phyloP scores from a whole-genome alignment of 2,113 vertebrate species.

The Charina bottae region DNA sequence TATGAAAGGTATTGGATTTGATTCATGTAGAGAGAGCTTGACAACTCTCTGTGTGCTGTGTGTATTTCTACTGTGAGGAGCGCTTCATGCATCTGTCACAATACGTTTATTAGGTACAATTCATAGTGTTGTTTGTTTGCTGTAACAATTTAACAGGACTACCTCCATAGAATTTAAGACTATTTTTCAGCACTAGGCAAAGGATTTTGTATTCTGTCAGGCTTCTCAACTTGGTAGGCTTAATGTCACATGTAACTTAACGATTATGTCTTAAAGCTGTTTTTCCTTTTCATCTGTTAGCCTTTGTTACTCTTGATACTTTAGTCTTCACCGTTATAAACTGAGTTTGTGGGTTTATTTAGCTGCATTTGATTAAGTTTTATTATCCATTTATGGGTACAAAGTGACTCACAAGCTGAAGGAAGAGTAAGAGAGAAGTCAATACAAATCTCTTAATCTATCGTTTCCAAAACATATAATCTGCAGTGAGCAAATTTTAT shows the following conservation, averaged over 20 bases:
- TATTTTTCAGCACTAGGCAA: not conserved
- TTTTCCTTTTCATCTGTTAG: not conserved
- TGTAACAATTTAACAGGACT: not conserved
- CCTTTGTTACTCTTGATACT: not conserved
- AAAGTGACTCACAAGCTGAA: not conserved
- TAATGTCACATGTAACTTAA: not conserved
- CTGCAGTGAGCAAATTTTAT: constrained; percentile 32
- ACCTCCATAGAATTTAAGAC: not conserved
- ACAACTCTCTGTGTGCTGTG: not conserved
- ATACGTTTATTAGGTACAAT: not conserved
- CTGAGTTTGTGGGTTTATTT: not conserved
- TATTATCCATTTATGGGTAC: not conserved
- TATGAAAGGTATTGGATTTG: not conserved
- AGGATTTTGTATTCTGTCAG: not conserved
- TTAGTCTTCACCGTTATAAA: not conserved
- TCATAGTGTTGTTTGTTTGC: not conserved
- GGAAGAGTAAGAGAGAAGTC: not conserved
- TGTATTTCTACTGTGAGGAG: not conserved
- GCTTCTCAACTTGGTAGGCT: not conserved
- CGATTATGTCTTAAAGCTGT: not conserved
- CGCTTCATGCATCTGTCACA: not conserved
- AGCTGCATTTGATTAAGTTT: not conserved
- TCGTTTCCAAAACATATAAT: not conserved
- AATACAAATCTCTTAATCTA: not conserved
- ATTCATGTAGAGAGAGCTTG: not conserved